A percentile compares a stretch with the other conserved stretches of the same genome.
Conservation (phyloP, 2,113 vertebrate genomes). For the Arvicanthis niloticus region DNA sequence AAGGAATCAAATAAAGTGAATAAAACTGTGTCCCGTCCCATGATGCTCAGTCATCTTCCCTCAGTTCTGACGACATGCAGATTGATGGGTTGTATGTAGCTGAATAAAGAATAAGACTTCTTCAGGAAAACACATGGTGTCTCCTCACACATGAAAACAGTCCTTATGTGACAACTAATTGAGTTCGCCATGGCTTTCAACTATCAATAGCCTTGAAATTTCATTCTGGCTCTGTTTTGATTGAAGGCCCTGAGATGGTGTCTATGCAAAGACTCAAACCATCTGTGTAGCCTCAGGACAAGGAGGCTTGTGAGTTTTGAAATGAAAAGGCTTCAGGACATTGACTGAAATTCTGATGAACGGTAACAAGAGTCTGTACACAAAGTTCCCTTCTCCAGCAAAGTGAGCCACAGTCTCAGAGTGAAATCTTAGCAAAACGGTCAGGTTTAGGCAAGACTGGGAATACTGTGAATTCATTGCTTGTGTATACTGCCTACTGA, state of each 20-base stretch:
- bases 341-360: background rate
- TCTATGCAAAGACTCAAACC: conserved; percentile 38
- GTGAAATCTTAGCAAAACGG: background rate
- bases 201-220: conserved; percentile 65
- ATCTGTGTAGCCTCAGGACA: conserved; percentile 62
- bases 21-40: background rate
- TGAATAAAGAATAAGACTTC: background rate
- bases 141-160: background rate
- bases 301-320: background rate
- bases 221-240: conserved; percentile 66
- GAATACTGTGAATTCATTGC: background rate
- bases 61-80: background rate
- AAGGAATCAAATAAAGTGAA: background rate
- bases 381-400: background rate
- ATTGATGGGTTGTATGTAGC: background rate
- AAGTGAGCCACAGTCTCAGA: background rate
- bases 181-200: conserved; percentile 58
- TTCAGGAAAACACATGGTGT: conserved; percentile 35
- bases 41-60: background rate
- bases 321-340: background rate
- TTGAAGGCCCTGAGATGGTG: conserved; percentile 1
- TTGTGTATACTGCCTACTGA: background rate
- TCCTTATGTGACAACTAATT: conserved; percentile 66
- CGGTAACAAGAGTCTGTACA: background rate
- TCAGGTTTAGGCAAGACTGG: background rate